These are phyloP conservation scores for Drosophila nr. medialis DNA, from an alignment of 2,888 invertebrate species.

Conservation along the genomic window DNA sequence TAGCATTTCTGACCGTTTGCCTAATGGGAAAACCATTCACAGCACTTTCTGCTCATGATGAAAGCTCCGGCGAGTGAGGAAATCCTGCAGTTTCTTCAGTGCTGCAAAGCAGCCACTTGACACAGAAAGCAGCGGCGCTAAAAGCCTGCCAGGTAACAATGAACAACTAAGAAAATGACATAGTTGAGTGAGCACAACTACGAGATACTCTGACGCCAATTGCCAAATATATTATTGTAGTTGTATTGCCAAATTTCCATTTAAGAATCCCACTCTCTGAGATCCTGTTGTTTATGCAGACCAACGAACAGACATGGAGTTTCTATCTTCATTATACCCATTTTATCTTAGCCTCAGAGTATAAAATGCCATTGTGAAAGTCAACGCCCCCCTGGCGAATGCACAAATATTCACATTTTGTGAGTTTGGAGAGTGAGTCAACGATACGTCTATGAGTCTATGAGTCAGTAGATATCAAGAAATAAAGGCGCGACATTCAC, in stretches of 20 bases:
- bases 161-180: neutral
- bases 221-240: neutral
- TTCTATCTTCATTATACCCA: neutral
- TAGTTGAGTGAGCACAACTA: slow-evolving; percentile 2
- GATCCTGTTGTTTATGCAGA: neutral
- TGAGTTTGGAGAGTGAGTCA: slow-evolving; percentile 22
- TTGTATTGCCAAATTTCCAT: neutral
- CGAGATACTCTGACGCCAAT: neutral
- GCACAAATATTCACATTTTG: slow-evolving; percentile 7
- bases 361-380: slow-evolving; percentile 31
- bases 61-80: slow-evolving; percentile 45
- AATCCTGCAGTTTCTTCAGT: slow-evolving; percentile 45
- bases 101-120: slow-evolving; percentile 38
- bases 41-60: slow-evolving; percentile 39
- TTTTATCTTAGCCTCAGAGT: neutral
- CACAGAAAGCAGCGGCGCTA: slow-evolving; percentile 49
- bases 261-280: neutral
- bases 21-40: slow-evolving; percentile 58
- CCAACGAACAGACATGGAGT: neutral
- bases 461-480: slow-evolving; percentile 14
- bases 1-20: slow-evolving; percentile 14
- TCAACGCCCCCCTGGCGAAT: slow-evolving; percentile 5
- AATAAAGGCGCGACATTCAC: slow-evolving; percentile 1
- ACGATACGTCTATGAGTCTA: neutral
- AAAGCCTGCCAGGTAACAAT: slow-evolving; percentile 47